Base-by-base conservation (phyloP, 2,888 invertebrate species). In the Camponotus fellah region DNA sequence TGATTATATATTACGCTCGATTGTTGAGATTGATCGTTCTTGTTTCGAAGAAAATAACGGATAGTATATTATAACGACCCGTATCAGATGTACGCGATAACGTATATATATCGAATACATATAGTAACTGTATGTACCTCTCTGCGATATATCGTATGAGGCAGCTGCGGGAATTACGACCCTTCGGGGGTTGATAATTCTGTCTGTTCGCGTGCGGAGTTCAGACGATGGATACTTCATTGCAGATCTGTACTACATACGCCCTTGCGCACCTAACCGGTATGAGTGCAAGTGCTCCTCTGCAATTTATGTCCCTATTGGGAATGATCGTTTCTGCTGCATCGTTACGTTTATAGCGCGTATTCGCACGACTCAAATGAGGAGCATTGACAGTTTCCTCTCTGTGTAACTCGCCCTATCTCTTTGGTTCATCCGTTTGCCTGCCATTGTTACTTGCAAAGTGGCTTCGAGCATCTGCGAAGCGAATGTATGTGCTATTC, bases 131-230 rank as follows among this genome's bases (percentile, higher is more conserved):
- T 60, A 32, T 12, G 49, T 21, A 26, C 37, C n/a, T 37, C 56
- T 86, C 71, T 21, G 77, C 85, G 84, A 87, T 87, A 86, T 86
- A 88, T 84, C 77, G 80, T 79, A 58, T 83, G 79, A 85, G 84
- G 85, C 81, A 86, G 76, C 79, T 77, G 66, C 49, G 83, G 90
- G 91, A 93, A 90, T 93, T 93, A 93, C 91, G 92, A 91, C 91
- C 89, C 93, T 92, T 92, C 88, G 88, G 92, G 93, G 91, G 88
- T 93, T 92, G 92, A 92, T 93, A 93, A 92, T 92, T 90, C 89
- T 87, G 85, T 89, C 90, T 87, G 88, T 89, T 85, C 86, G 87
- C 86, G 89, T 87, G 86, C 86, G 83, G 86, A 85, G 86, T 89
- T 86, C 76, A 81, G 84, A 87, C 86, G 85, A 84, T 86, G 90